These are phyloP conservation scores for Thryonomys swinderianus DNA, from an alignment of 2,113 vertebrate species.

Conservation along the genomic window DNA sequence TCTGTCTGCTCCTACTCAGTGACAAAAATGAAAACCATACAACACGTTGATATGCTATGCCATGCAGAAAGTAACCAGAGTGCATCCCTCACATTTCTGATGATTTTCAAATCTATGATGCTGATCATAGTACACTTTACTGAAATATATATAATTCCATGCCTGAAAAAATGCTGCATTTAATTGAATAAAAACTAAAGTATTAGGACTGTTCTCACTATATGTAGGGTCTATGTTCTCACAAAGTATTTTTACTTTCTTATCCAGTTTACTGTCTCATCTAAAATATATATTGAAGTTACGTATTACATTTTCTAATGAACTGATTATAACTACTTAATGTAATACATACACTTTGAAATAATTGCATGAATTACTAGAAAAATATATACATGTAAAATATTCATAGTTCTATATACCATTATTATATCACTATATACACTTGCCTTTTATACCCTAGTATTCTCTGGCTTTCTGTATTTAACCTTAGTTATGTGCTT, in stretches of 20 bases:
- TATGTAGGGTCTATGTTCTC: neutral
- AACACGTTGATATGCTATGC: neutral
- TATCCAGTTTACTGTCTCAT: neutral
- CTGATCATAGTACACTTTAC: neutral
- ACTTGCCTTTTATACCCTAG: neutral
- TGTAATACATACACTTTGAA: neutral
- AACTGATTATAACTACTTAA: neutral
- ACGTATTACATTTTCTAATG: neutral
- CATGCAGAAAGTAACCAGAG: conserved; percentile 30
- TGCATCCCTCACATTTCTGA: neutral
- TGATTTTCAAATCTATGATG: conserved; percentile 59
- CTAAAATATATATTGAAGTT: neutral
- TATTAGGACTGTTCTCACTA: neutral
- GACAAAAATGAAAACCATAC: conserved; percentile 43
- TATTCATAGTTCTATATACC: neutral
- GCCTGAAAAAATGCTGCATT: conserved; percentile 42
- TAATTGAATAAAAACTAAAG: neutral
- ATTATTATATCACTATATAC: neutral
- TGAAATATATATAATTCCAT: neutral
- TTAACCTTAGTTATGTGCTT: neutral
- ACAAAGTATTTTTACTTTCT: neutral
- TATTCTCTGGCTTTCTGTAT: neutral
- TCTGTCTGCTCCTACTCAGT: neutral
- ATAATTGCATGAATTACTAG: neutral
- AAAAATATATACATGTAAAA: neutral